Conservation (phyloP, 1,140 invertebrate species). For the Neodiprion virginianus region DNA sequence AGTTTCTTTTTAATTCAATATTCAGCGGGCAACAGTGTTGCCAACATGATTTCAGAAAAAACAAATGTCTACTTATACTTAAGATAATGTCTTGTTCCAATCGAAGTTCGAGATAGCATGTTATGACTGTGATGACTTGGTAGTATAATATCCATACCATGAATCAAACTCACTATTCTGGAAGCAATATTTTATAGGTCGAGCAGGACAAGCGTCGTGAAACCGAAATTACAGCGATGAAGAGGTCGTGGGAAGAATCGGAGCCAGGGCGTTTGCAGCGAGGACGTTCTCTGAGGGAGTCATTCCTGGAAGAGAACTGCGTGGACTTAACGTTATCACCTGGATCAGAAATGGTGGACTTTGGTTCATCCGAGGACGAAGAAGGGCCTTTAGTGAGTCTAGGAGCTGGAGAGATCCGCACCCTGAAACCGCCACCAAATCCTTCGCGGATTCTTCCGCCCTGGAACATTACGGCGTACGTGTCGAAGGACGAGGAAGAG, state of each 20-base stretch:
- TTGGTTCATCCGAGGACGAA: background rate
- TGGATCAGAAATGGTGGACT: background rate
- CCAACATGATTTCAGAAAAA: too few species aligned
- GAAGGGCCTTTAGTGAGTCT: background rate
- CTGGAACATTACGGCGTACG: slow-evolving; percentile 29
- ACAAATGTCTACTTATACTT: too few species aligned
- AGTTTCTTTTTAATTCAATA: too few species aligned
- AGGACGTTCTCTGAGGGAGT: slow-evolving; percentile 34
- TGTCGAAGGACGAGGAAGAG: slow-evolving; percentile 22
- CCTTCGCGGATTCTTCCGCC: slow-evolving; percentile 18
- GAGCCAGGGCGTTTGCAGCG: slow-evolving; percentile 35
- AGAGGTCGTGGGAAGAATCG: slow-evolving; percentile 37
- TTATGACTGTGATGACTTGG: background rate
- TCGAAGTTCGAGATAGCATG: too few species aligned
- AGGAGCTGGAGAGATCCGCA: slow-evolving; percentile 17
- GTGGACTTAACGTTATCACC: slow-evolving; percentile 2
- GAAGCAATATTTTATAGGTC: slow-evolving; percentile 24
- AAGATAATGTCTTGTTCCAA: too few species aligned
- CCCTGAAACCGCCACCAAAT: slow-evolving; percentile 18
- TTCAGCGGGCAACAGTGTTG: too few species aligned
- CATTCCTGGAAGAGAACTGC: slow-evolving; percentile 27
- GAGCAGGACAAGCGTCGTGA: slow-evolving; percentile 34
- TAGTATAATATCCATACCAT: background rate
- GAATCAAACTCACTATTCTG: background rate
- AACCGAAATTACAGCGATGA: slow-evolving; percentile 33